These are phyloP conservation scores for Melanotaenia duboulayi DNA, from an alignment of 2,113 vertebrate genomes.

Conservation along the genomic window DNA sequence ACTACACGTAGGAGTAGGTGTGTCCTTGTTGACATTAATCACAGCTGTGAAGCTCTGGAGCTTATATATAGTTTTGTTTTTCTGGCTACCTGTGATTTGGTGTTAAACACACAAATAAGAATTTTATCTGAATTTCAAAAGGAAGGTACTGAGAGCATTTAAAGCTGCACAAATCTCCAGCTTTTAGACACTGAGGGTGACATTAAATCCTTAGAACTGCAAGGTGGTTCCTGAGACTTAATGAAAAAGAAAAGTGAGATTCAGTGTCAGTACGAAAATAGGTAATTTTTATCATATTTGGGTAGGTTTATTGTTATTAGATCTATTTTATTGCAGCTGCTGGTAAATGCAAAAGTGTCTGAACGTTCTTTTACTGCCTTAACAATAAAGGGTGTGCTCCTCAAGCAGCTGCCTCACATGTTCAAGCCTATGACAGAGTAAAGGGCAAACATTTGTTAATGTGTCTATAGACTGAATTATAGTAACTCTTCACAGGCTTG, in stretches of 20 bases:
- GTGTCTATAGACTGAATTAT: conserved; percentile 8
- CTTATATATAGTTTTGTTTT: conserved; percentile 11
- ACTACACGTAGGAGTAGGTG: not conserved
- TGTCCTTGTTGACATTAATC: conserved; percentile 19
- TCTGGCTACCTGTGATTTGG: not conserved
- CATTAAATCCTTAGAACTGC: not conserved
- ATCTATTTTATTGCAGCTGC: conserved; percentile 22
- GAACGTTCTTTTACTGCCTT: not conserved
- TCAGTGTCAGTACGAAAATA: too few relatives aligned
- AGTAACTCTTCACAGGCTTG: conserved; percentile 10
- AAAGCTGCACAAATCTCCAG: not conserved
- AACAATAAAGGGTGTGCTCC: not conserved
- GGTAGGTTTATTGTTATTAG: too few relatives aligned
- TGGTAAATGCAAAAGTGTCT: conserved; percentile 24
- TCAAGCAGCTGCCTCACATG: conserved; percentile 13
- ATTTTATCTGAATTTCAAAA: not conserved
- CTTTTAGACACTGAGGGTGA: not conserved
- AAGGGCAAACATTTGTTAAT: conserved; percentile 27
- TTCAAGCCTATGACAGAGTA: conserved; percentile 15
- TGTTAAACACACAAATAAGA: not conserved
- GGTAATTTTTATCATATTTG: not conserved
- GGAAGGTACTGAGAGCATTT: not conserved
- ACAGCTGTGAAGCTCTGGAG: not conserved
- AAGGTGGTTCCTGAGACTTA: not conserved
- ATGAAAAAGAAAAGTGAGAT: too few relatives aligned